A percentile compares a stretch with the other conserved stretches of the same genome.
Conservation (phyloP, 2,113 vertebrate species). For the Eulacestoma nigropectus region DNA sequence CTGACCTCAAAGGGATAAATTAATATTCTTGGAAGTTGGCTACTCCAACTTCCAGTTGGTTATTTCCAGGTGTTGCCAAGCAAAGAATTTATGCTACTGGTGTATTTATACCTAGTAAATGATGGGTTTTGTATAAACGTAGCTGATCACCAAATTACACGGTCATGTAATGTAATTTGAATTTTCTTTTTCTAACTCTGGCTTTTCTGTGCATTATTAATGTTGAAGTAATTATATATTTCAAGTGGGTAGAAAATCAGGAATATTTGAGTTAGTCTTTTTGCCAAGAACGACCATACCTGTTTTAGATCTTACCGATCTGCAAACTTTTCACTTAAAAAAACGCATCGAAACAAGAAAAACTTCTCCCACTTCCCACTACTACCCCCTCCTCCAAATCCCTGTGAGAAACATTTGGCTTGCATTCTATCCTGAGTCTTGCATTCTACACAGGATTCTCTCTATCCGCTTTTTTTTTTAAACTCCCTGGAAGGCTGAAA, state of each 20-base stretch:
- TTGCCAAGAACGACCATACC: background rate
- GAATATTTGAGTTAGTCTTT: background rate
- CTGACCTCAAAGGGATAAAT: background rate
- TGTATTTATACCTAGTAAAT: background rate
- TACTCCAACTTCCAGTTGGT: background rate
- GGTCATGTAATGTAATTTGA: background rate
- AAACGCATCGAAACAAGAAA: background rate
- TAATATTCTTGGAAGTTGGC: background rate
- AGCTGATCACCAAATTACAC: background rate
- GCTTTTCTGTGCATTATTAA: background rate
- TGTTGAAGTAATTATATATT: background rate
- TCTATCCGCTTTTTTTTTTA: background rate
- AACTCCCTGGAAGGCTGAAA: background rate
- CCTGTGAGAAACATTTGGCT: background rate
- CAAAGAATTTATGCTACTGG: background rate
- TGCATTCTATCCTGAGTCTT: background rate
- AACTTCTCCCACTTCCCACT: background rate
- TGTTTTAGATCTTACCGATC: background rate
- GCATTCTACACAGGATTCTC: background rate
- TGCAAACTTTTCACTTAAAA: background rate
- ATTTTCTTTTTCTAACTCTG: background rate
- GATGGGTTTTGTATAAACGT: background rate
- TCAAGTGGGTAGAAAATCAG: background rate
- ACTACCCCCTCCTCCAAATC: background rate
- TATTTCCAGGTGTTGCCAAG: background rate